Percentiles rank a stretch among this genome's conserved stretches.
phyloP scores from a whole-genome alignment of 2,888 invertebrate species.

The Dasypolia templi region DNA sequence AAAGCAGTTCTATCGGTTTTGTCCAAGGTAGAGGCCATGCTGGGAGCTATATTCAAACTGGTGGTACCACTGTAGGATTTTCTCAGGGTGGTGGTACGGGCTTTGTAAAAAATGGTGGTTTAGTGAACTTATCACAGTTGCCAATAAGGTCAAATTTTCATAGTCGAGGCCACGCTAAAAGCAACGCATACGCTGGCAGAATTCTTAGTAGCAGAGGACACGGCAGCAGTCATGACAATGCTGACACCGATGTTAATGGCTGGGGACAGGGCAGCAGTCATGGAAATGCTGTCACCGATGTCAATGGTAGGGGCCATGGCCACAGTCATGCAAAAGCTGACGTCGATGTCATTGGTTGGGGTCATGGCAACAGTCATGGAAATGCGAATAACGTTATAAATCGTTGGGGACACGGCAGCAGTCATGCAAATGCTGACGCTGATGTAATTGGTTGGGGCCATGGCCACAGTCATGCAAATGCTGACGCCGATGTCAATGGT shows the following conservation, averaged over 20 bases:
- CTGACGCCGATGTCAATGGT: background rate
- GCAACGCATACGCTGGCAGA: background rate
- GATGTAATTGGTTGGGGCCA: background rate
- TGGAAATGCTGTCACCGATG: background rate
- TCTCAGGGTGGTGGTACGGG: background rate
- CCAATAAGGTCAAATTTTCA: background rate
- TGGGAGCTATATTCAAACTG: background rate
- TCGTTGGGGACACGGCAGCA: background rate
- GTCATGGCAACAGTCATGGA: background rate
- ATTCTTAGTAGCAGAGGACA: too few relatives aligned
- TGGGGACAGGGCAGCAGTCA: background rate
- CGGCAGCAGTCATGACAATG: background rate
- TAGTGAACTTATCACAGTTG: background rate
- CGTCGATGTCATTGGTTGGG: background rate
- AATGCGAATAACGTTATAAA: background rate
- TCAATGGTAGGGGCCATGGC: background rate
- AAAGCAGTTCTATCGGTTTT: conserved; percentile 9
- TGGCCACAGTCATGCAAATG: background rate
- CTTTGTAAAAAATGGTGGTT: conserved; percentile 1
- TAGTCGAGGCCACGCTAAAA: background rate
- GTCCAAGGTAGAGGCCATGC: background rate
- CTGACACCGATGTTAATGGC: background rate
- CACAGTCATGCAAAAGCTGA: background rate
- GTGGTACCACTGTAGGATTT: background rate
- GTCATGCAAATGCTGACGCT: background rate